phyloP scores from a whole-genome alignment of 2,888 invertebrate species.

The Dryocosmus kuriphilus region DNA sequence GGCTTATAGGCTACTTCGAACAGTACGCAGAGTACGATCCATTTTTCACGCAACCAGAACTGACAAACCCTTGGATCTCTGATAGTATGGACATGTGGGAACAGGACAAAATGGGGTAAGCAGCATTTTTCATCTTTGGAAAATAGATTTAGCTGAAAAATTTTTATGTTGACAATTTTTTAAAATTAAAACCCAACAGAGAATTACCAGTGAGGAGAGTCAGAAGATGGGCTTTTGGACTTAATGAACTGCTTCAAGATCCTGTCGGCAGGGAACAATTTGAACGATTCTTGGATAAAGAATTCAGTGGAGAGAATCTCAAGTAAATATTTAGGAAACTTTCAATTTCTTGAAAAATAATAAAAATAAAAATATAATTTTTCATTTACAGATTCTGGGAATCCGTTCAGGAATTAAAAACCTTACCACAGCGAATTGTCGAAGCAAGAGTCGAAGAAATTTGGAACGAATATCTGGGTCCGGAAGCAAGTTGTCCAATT shows the following conservation, averaged over 20 bases:
- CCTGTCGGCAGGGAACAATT: conserved; percentile 98
- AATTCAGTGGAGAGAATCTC: conserved; percentile 99
- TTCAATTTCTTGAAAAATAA: too few relatives aligned
- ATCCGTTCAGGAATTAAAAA: conserved; percentile 94
- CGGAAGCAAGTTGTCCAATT: conserved; percentile 96
- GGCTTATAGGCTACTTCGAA: conserved; percentile 94
- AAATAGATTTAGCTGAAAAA: too few relatives aligned
- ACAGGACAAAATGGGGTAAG: conserved; percentile 92
- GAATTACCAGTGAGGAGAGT: conserved; percentile 96
- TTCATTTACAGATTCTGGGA: conserved; percentile 90
- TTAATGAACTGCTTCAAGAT: conserved; percentile 96
- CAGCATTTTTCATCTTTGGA: conserved; percentile 43
- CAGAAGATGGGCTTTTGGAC: conserved; percentile 97
- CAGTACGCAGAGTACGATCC: conserved; percentile 98
- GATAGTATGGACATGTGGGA: conserved; percentile 99
- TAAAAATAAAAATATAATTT: too few relatives aligned
- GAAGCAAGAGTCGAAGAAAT: conserved; percentile 90
- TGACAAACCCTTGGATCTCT: conserved; percentile 97
- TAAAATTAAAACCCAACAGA: conserved; percentile 81
- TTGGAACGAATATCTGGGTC: conserved; percentile 95
- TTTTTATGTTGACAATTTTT: conserved; percentile 4
- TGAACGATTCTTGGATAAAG: conserved; percentile 96
- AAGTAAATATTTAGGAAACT: conserved; percentile 82
- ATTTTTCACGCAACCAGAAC: conserved; percentile 94
- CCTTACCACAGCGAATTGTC: conserved; percentile 91